phyloP scores from a whole-genome alignment of 2,797 vertebrate species.

The Rhinichthys osculus region DNA sequence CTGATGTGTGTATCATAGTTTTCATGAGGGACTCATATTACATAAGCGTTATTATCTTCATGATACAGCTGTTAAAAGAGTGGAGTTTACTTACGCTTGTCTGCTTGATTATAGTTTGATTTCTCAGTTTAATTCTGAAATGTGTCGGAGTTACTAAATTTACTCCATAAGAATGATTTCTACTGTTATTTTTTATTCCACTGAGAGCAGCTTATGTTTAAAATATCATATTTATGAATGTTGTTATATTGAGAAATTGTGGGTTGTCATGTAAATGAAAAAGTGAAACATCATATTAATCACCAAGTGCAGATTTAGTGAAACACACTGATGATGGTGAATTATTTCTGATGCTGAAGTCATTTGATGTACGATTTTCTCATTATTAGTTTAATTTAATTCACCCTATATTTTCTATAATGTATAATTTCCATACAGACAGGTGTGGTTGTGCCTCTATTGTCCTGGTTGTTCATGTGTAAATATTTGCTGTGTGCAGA shows the following conservation, averaged over 20 bases:
- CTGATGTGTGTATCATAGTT: fast-evolving
- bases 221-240: not conserved
- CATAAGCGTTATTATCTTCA: not conserved
- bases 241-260: not conserved
- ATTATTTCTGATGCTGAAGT: not conserved
- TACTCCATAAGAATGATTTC: not conserved
- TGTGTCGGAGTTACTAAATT: not conserved
- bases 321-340: not conserved
- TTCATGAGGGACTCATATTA: not conserved
- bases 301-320: not conserved
- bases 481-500: conserved; percentile 9
- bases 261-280: not conserved
- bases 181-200: not conserved
- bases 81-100: not conserved
- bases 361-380: not conserved
- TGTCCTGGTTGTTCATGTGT: not conserved
- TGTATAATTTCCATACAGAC: not conserved
- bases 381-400: not conserved
- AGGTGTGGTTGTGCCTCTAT: not conserved
- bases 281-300: too few relatives aligned
- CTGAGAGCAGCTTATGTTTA: not conserved
- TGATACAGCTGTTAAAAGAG: not conserved
- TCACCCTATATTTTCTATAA: too few relatives aligned
- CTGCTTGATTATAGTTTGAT: not conserved
- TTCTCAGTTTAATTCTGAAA: not conserved